A percentile compares a stretch with the other conserved stretches of the same genome.
phyloP scores from a whole-genome alignment of 2,888 invertebrate species.

The Drosophila birchii region DNA sequence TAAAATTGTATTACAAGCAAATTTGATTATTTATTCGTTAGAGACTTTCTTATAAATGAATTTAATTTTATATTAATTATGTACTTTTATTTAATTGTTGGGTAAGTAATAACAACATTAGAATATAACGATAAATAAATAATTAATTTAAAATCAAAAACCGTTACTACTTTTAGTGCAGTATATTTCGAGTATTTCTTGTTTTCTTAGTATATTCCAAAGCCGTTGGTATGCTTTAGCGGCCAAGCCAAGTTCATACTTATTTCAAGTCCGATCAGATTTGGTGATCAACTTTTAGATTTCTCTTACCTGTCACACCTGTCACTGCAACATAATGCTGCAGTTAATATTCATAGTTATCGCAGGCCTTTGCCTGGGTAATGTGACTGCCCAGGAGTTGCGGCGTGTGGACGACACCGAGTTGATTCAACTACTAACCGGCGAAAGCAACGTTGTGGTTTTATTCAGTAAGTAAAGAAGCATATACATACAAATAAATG shows the following conservation, averaged over 20 bases:
- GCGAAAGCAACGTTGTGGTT: constrained; percentile 92
- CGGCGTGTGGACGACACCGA: constrained; percentile 92
- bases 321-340: constrained; percentile 19
- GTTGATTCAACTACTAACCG: constrained; percentile 90
- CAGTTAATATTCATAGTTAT: constrained; percentile 5
- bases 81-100: background rate
- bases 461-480: constrained; percentile 88
- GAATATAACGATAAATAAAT: background rate
- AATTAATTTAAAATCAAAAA: background rate
- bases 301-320: constrained; percentile 2
- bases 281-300: constrained; percentile 14
- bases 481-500: background rate
- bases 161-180: background rate
- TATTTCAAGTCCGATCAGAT: constrained; percentile 9
- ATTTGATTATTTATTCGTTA: constrained; percentile 35
- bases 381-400: constrained; percentile 73
- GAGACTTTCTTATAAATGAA: constrained; percentile 16
- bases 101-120: background rate
- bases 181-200: background rate
- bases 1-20: constrained; percentile 19
- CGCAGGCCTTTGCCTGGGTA: constrained; percentile 8
- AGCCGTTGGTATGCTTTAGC: constrained; percentile 6
- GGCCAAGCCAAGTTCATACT: constrained; percentile 1
- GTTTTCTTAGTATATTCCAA: background rate
- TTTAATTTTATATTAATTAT: background rate